Percentiles rank a stretch among this genome's conserved stretches.
These are phyloP conservation scores for Lasioglossum zephyrum DNA, from an alignment of 2,888 invertebrate genomes.

Conservation along the genomic window DNA sequence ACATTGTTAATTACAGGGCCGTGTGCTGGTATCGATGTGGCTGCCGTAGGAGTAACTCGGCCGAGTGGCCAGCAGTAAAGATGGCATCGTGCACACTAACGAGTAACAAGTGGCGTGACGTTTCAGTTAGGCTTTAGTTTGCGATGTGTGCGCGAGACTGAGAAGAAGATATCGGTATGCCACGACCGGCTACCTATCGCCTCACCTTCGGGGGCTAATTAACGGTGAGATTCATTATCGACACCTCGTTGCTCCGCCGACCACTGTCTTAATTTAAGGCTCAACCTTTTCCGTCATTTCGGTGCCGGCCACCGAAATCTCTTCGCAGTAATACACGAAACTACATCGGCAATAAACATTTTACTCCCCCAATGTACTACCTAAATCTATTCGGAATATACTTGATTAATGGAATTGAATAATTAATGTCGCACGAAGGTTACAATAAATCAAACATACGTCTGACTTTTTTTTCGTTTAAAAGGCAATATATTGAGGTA, in stretches of 20 bases:
- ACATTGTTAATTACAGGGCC: slow-evolving; percentile 79
- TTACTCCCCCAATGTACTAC: not conserved
- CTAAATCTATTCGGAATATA: not conserved
- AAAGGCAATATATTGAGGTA: not conserved
- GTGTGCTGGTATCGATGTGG: slow-evolving; percentile 70
- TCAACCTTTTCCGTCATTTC: slow-evolving; percentile 59
- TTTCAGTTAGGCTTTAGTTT: slow-evolving; percentile 80
- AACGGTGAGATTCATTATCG: slow-evolving; percentile 82
- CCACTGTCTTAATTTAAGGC: slow-evolving; percentile 77
- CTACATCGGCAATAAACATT: not conserved
- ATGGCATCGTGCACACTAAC: slow-evolving; percentile 82
- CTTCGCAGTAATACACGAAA: not conserved
- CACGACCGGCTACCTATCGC: slow-evolving; percentile 80
- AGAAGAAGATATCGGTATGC: slow-evolving; percentile 79
- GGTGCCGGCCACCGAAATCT: not conserved
- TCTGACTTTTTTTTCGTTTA: not conserved
- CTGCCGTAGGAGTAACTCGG: slow-evolving; percentile 68
- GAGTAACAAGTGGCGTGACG: slow-evolving; percentile 81
- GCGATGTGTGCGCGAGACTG: slow-evolving; percentile 55
- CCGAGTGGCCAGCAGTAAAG: slow-evolving; percentile 72
- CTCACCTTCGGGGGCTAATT: slow-evolving; percentile 79
- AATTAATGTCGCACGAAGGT: not conserved
- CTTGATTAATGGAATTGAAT: not conserved
- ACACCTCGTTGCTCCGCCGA: slow-evolving; percentile 75
- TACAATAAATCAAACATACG: not conserved